Conservation (phyloP, 2,797 vertebrate genomes). For the Chelmon rostratus region DNA sequence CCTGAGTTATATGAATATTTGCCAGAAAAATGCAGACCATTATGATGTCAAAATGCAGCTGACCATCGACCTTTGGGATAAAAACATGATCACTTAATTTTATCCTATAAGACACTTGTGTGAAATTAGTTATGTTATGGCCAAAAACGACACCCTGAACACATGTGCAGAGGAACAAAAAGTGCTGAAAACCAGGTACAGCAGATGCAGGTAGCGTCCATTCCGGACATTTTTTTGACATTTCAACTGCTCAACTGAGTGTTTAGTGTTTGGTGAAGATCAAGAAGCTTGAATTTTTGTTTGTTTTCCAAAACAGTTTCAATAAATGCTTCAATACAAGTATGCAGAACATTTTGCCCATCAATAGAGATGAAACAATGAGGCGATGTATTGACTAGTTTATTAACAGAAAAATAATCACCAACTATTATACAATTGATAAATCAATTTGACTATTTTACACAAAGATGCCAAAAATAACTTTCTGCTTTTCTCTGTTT, state of each 20-base stretch:
- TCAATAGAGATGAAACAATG: neutral
- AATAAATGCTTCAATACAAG: neutral
- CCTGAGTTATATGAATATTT: too few relatives aligned
- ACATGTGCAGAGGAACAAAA: too few relatives aligned
- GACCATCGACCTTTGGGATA: too few relatives aligned
- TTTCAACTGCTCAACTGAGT: neutral
- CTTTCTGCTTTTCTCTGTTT: neutral
- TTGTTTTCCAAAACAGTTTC: neutral
- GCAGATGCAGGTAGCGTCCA: too few relatives aligned
- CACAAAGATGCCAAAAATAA: neutral
- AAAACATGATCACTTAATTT: too few relatives aligned
- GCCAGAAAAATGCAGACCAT: too few relatives aligned
- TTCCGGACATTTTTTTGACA: neutral
- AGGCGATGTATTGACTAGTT: neutral
- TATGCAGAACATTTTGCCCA: neutral
- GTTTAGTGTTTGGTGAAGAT: neutral
- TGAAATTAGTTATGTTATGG: too few relatives aligned
- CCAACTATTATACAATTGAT: neutral
- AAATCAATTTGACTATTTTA: neutral
- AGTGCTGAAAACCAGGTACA: constrained; percentile 5
- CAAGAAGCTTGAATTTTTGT: neutral
- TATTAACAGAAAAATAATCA: neutral
- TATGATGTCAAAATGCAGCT: too few relatives aligned
- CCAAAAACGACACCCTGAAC: too few relatives aligned
- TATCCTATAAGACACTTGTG: too few relatives aligned